A percentile compares a stretch with the other conserved stretches of the same genome.
phyloP scores from a whole-genome alignment of 2,113 vertebrate species.

The Redunca redunca region DNA sequence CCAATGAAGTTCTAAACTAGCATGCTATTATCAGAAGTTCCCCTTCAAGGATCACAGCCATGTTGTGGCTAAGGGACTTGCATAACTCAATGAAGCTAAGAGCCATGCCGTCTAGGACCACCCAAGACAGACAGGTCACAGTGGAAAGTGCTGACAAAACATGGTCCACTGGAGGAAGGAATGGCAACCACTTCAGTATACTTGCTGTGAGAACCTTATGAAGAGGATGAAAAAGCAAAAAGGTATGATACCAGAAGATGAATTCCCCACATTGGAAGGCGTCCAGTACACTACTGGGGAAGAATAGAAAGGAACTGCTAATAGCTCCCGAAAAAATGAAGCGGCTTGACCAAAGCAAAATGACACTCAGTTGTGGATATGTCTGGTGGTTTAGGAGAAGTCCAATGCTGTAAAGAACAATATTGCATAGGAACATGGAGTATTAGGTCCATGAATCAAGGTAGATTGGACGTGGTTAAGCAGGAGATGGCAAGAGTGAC shows the following conservation, averaged over 20 bases:
- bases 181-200: background rate
- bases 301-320: background rate
- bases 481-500: background rate
- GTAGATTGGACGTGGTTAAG: background rate
- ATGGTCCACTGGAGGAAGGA: background rate
- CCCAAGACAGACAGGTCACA: background rate
- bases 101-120: background rate
- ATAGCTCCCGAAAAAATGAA: background rate
- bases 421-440: background rate
- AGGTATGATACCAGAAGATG: background rate
- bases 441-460: background rate
- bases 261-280: background rate
- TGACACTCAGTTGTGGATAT: background rate
- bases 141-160: background rate
- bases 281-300: background rate
- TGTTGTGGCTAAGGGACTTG: background rate
- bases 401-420: background rate
- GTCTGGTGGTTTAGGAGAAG: background rate
- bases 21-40: background rate
- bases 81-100: background rate
- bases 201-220: background rate
- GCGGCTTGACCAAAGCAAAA: background rate
- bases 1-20: background rate
- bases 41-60: background rate
- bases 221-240: background rate